Conservation (phyloP, 2,888 invertebrate species). For the Epiblema foenella region DNA sequence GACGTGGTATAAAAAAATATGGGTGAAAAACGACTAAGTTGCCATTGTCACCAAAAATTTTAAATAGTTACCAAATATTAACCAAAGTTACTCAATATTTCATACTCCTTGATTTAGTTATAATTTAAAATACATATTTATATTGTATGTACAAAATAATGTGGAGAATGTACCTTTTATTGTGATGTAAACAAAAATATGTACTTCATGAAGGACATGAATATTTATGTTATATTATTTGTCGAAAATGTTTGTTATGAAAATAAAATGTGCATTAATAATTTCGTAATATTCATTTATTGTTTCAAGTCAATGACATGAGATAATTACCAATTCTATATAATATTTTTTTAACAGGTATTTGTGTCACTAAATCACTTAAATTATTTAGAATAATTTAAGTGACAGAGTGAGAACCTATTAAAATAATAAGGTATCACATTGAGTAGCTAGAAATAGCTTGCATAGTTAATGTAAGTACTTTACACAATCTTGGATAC, state of each 20-base stretch:
- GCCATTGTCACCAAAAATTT: too few species aligned
- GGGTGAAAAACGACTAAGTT: too few species aligned
- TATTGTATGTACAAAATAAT: neutral
- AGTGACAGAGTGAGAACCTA: too few species aligned
- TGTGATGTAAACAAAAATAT: neutral
- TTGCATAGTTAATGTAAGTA: neutral
- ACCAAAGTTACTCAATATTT: conserved; percentile 13
- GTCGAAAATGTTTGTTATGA: too few species aligned
- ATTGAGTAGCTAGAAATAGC: neutral
- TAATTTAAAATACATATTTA: too few species aligned
- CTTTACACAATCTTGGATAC: too few species aligned
- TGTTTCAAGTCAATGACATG: conserved; percentile 19
- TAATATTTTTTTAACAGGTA: conserved; percentile 8
- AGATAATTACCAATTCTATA: conserved; percentile 23
- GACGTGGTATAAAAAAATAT: too few species aligned
- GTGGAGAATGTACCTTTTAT: neutral
- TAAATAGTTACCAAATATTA: conserved; percentile 3
- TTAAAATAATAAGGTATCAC: conserved; percentile 22
- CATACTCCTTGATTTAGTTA: neutral
- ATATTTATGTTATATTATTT: too few species aligned
- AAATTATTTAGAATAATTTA: conserved; percentile 15
- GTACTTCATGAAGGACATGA: conserved; percentile 3
- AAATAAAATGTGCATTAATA: neutral
- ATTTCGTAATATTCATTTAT: conserved; percentile 14
- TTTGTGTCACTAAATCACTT: conserved; percentile 1